Conservation (phyloP, 92 coral and sea anemone species). For the Epizoanthus stellaris region DNA sequence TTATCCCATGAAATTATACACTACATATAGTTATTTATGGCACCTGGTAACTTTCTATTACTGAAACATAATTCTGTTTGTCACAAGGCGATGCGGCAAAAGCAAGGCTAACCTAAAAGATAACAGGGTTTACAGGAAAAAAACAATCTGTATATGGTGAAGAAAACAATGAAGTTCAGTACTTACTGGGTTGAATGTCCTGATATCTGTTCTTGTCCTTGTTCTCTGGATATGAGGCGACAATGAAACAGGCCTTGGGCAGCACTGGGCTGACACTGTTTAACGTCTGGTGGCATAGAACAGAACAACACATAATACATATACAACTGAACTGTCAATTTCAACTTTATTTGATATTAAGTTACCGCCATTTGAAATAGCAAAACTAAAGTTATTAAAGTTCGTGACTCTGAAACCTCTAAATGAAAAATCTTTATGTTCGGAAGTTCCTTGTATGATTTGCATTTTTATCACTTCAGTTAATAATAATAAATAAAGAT, state of each 20-base stretch:
- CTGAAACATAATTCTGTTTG: too few relatives aligned
- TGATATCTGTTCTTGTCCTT: conserved; percentile 87
- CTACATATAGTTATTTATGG: too few relatives aligned
- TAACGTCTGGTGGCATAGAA: conserved; percentile 72
- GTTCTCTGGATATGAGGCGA: conserved; percentile 92
- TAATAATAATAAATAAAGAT: too few relatives aligned
- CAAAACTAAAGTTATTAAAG: too few relatives aligned
- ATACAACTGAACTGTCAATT: background rate
- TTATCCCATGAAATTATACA: too few relatives aligned
- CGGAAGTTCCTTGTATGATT: too few relatives aligned
- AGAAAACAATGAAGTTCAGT: background rate
- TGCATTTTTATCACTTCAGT: too few relatives aligned
- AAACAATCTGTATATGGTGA: background rate
- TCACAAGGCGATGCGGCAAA: too few relatives aligned
- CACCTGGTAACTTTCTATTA: too few relatives aligned
- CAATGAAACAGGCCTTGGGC: conserved; percentile 83
- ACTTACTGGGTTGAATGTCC: conserved; percentile 92
- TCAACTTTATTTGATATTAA: background rate
- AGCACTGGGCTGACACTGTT: conserved; percentile 93
- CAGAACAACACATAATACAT: background rate
- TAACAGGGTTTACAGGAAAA: background rate
- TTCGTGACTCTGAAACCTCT: too few relatives aligned
- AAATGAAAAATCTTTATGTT: too few relatives aligned
- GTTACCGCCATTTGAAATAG: too few relatives aligned
- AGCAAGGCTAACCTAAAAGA: background rate